Evolutionary conservation across 2,888 invertebrate genomes (phyloP).

Genomic region (Rhingia campestris): DNA sequence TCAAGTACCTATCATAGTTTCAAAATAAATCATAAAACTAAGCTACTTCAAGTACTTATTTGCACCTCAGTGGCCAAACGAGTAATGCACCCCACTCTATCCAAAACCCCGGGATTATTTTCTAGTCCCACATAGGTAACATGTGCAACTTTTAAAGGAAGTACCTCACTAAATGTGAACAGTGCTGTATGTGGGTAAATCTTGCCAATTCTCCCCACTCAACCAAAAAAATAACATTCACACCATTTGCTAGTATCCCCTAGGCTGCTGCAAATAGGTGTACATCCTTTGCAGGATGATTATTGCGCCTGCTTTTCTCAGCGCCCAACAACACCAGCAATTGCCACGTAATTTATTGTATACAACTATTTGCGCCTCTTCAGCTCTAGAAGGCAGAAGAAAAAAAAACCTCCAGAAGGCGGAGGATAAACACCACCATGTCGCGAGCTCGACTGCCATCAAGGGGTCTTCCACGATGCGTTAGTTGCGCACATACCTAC

Average conservation of each 20-base stretch:
- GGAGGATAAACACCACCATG: conserved; percentile 44
- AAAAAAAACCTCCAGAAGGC: conserved; percentile 37
- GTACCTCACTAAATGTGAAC: background rate
- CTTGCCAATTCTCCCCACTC: background rate
- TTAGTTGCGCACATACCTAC: conserved; percentile 28
- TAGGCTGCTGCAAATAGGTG: conserved; percentile 22
- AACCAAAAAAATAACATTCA: conserved; percentile 23
- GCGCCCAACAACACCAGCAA: conserved; percentile 35
- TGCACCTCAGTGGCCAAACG: too few relatives aligned
- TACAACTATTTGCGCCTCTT: conserved; percentile 51
- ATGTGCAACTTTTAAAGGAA: background rate
- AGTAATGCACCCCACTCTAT: background rate
- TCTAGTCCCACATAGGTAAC: background rate
- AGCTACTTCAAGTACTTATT: background rate
- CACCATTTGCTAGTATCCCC: conserved; percentile 45
- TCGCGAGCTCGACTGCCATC: background rate
- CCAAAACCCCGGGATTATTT: background rate
- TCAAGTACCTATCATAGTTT: too few relatives aligned
- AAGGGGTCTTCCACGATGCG: conserved; percentile 26
- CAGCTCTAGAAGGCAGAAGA: background rate
- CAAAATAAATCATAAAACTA: background rate
- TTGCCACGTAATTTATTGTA: conserved; percentile 63
- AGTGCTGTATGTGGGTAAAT: conserved; percentile 4
- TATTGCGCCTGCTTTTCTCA: conserved; percentile 6
- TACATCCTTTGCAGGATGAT: conserved; percentile 26